These are phyloP conservation scores for Limnephilus marmoratus DNA, from an alignment of 2,888 invertebrate genomes.

Conservation along the genomic window DNA sequence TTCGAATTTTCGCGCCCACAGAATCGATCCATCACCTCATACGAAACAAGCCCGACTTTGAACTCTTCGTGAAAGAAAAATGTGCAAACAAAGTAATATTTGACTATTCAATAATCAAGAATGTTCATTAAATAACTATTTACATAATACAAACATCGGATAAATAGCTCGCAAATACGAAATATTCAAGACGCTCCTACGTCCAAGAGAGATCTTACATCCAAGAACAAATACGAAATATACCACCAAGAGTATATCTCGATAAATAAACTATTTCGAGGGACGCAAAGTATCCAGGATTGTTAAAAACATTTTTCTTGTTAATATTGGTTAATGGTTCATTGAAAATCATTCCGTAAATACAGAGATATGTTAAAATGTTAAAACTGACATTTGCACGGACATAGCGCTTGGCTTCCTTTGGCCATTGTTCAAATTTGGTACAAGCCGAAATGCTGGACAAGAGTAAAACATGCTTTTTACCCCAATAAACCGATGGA, in stretches of 20 bases:
- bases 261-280: constrained; percentile 69
- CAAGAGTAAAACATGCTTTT: constrained; percentile 76
- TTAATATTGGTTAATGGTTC: constrained; percentile 76
- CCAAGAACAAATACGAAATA: constrained; percentile 48
- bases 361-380: constrained; percentile 75
- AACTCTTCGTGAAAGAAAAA: constrained; percentile 51
- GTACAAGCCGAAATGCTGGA: constrained; percentile 67
- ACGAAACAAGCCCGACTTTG: constrained; percentile 32
- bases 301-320: constrained; percentile 73
- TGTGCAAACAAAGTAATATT: background rate
- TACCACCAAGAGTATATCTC: constrained; percentile 65
- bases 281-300: constrained; percentile 71
- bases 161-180: constrained; percentile 32
- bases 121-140: constrained; percentile 38
- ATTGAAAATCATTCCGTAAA: constrained; percentile 71
- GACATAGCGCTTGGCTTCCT: constrained; percentile 70
- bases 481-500: constrained; percentile 71
- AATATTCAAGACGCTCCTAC: constrained; percentile 32
- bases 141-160: constrained; percentile 44
- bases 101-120: background rate
- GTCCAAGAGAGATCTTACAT: background rate
- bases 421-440: constrained; percentile 73
- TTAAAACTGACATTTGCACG: constrained; percentile 57
- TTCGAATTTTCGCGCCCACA: constrained; percentile 58
- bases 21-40: constrained; percentile 43